Base-by-base conservation (phyloP, 1,140 invertebrate genomes). In the Diorhabda sublineata region DNA sequence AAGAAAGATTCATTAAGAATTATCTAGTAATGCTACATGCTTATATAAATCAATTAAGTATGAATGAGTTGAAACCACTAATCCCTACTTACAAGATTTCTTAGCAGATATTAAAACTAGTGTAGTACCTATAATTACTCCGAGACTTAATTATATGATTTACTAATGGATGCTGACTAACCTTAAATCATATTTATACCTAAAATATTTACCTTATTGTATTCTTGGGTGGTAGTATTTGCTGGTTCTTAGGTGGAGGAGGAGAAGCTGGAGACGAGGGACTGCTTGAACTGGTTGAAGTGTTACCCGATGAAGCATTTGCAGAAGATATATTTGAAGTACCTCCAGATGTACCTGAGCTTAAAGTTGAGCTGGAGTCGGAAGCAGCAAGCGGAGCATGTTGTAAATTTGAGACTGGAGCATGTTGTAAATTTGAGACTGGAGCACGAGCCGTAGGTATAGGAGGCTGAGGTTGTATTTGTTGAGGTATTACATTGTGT, bases 231-330 rank as follows among this genome's bases (percentile, higher is more conserved):
- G 84, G 79, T 43, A 73, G 59, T 9, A 82, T 81, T 69, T 82
- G 84, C 47, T 52, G 47, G 6, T n/a, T n/a, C 45, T 81, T 81
- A 42, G 77, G 75, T 42, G 79, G 76, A 8, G 83, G 81, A 4
- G 83, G 81, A 8, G 82, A 83, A 11, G 81, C 78, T 4, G 83
- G 82, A 26, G 82, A 83, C 8, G 81, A 81, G 3, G 47, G 47
- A 52, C 85, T 89, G 73, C 87, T 88, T 0, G 88, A 88, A 71
- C 83, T 88, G 8, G 85, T 85, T 3, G 86, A 87, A 42, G 84
- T 88, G 62, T 85, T 88, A 43, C 87, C 88, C 45, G 84, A 86
- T 6, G 85, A 84, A 2, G 86, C 87, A 67, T 87, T 88, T 8
- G 88, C 87, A 68, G 87, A 87, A 2, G 47, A 52, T 52, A 52